Conservation (phyloP, 2,888 invertebrate genomes). For the Andrena bicolor region DNA sequence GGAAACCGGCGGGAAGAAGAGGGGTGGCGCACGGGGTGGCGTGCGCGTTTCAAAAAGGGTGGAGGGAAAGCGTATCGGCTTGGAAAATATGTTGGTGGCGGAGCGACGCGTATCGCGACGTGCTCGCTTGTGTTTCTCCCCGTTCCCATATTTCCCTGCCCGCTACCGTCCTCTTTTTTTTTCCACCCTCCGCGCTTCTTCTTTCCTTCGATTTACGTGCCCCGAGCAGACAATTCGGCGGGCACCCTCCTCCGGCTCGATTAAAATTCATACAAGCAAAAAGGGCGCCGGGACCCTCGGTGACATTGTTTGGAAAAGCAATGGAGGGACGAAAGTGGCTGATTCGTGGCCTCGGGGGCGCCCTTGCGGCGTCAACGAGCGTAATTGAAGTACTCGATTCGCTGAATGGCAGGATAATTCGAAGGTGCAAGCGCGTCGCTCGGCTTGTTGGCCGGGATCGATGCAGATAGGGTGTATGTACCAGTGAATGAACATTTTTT, state of each 20-base stretch:
- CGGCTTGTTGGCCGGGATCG: background rate
- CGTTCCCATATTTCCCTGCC: background rate
- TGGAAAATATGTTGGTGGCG: conserved; percentile 71
- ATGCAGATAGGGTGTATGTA: no score
- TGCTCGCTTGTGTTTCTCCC: background rate
- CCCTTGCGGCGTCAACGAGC: conserved; percentile 21
- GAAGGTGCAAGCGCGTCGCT: conserved; percentile 20
- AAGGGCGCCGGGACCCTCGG: conserved; percentile 4
- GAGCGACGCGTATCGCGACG: conserved; percentile 34
- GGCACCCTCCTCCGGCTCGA: background rate
- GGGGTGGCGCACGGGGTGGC: conserved; percentile 58
- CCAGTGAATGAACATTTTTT: no score
- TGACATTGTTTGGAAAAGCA: conserved; percentile 32
- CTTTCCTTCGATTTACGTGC: background rate
- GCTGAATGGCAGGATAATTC: conserved; percentile 13
- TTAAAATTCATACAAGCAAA: conserved; percentile 37
- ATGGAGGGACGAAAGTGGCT: conserved; percentile 29
- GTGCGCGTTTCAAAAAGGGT: conserved; percentile 56
- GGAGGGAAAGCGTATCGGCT: conserved; percentile 65
- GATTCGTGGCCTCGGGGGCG: conserved; percentile 1
- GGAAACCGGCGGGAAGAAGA: conserved; percentile 39
- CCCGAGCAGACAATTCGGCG: conserved; percentile 9
- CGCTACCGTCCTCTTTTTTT: no score
- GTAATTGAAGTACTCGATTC: conserved; percentile 37
- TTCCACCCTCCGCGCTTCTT: background rate